Evolutionary conservation across 1,140 invertebrate genomes (phyloP).

Genomic region (Ostrea edulis): DNA sequence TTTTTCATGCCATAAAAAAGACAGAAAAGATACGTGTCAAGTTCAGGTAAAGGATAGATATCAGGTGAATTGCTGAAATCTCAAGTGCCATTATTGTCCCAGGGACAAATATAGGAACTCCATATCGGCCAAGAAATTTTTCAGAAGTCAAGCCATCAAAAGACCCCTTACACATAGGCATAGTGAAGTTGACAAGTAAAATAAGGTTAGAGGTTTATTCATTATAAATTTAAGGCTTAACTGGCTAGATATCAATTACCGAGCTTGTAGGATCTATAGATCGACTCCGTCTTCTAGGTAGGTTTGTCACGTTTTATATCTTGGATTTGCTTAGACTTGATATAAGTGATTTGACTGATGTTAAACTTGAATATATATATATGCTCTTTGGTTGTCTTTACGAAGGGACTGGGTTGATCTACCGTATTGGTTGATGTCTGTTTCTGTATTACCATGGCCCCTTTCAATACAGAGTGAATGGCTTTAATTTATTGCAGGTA

Average conservation of each 20-base stretch:
- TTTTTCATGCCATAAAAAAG: not conserved
- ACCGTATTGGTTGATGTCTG: too few species aligned
- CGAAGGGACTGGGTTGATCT: too few species aligned
- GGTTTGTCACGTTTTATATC: slow-evolving; percentile 10
- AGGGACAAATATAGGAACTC: not conserved
- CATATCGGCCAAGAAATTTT: slow-evolving; percentile 20
- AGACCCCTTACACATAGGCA: slow-evolving; percentile 7
- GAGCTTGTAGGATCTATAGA: not conserved
- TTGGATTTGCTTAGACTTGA: not conserved
- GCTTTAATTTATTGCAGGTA: too few species aligned
- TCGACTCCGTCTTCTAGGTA: not conserved
- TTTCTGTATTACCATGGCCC: too few species aligned
- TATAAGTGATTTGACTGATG: not conserved
- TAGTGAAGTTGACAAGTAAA: slow-evolving; percentile 30
- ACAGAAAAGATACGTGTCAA: not conserved
- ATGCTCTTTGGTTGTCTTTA: not conserved
- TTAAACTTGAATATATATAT: not conserved
- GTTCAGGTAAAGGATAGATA: not conserved
- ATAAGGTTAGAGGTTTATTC: slow-evolving; percentile 16
- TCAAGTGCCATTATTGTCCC: slow-evolving; percentile 11
- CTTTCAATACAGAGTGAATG: too few species aligned
- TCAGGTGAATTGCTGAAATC: not conserved
- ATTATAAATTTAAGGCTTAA: slow-evolving; percentile 34
- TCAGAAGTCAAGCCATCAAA: slow-evolving; percentile 9
- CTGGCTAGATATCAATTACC: slow-evolving; percentile 22